A percentile compares a stretch with the other conserved stretches of the same genome.
Conservation (phyloP, 2,888 invertebrate genomes). For the Andrena chrysosceles region DNA sequence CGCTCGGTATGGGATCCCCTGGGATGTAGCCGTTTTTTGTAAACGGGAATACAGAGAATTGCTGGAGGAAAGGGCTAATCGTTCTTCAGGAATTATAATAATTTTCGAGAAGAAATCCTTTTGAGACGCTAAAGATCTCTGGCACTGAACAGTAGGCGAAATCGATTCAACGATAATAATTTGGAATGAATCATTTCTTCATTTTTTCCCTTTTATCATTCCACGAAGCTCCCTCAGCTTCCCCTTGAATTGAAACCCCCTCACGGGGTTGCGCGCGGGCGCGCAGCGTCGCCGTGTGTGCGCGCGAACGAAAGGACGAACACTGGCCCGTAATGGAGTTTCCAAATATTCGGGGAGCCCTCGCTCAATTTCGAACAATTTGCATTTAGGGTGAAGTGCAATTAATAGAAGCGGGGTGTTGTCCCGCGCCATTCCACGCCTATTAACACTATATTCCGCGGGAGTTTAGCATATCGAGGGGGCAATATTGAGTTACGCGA, state of each 20-base stretch:
- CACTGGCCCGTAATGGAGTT: conserved; percentile 84
- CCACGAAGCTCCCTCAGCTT: conserved; percentile 33
- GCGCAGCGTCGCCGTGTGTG: conserved; percentile 2
- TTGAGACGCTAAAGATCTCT: background rate
- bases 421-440: conserved; percentile 82
- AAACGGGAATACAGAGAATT: background rate
- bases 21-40: background rate
- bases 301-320: conserved; percentile 79
- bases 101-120: background rate
- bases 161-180: background rate
- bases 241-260: conserved; percentile 57
- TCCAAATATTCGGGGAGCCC: conserved; percentile 85
- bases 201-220: background rate
- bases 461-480: conserved; percentile 80
- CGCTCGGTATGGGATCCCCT: background rate
- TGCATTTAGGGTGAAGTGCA: conserved; percentile 85
- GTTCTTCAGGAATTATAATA: background rate
- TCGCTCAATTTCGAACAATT: conserved; percentile 85
- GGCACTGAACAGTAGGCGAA: background rate
- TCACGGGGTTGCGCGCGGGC: conserved; percentile 4
- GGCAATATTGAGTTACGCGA: conserved; percentile 83
- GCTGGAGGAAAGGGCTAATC: conserved; percentile 1
- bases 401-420: conserved; percentile 84
- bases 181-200: background rate
- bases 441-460: conserved; percentile 84